Base-by-base conservation (phyloP, 1,140 invertebrate species). In the Eubasilissa regina region DNA sequence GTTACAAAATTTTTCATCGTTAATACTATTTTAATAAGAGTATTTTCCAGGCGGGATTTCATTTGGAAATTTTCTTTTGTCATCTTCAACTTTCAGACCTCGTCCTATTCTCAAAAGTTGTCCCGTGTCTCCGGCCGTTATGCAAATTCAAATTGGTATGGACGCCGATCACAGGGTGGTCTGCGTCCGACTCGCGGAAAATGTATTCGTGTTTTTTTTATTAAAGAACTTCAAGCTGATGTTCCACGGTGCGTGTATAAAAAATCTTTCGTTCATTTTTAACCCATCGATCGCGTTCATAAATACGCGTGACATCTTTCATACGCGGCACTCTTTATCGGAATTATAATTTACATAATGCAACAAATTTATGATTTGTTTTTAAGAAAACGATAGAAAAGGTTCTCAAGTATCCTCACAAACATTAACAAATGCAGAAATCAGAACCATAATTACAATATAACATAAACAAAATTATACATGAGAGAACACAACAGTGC, bases 61-160 rank as follows among this genome's bases (percentile, higher is more conserved):
- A 17, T 70, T 70, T 47, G 66, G 45, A 70, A 70, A 70, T 70
- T 70, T 70, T 70, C 66, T 70, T 70, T 70, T 70, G 66, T 70
- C 47, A 25, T 48, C 17, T 48, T 70, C 47, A 70, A 70, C 47
- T 70, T 53, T 47, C 66, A 70, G 51, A 70, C 47, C 45, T 70
- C 35, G 51, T 48, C 47, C 45, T 25, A 17, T 51, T 17, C n/a
- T 6, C 4, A 70, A 53, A 70, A 21, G 44, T 70, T 70, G 8
- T 35, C 4, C 6, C 17, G 45, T 51, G 45, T 70, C 51, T 9
- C 66, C 15, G 45, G 25, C 15, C 66, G 25, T 51, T 70, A 70
- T 70, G 66, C 66, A 70, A 70, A 70, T 70, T 70, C 19, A 12
- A 25, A 70, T 70, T 15, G 45, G 45, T 47, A 51, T 21, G 15